Conservation (phyloP, 2,113 vertebrate genomes). For the Siphamia tubifer region DNA sequence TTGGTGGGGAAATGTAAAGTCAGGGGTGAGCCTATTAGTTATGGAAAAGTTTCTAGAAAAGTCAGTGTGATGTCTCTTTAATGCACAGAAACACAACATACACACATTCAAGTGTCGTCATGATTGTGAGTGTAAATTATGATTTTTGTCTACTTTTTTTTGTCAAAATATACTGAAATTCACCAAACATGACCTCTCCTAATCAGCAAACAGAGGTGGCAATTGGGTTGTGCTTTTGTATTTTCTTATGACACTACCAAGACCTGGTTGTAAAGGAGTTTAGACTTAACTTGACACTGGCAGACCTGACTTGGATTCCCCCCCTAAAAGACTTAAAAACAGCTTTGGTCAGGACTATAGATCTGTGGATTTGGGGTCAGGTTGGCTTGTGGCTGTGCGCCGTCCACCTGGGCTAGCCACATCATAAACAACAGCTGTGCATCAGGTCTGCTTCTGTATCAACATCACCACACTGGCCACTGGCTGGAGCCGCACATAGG, state of each 20-base stretch:
- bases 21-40: no score
- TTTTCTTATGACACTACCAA: not conserved
- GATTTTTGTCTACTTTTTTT: no score
- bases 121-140: no score
- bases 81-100: no score
- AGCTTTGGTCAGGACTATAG: slow-evolving; percentile 71
- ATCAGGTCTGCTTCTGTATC: slow-evolving; percentile 64
- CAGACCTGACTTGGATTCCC: slow-evolving; percentile 16
- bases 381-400: slow-evolving; percentile 67
- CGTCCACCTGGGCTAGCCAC: slow-evolving; percentile 76
- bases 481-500: slow-evolving; percentile 59
- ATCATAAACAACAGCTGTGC: slow-evolving; percentile 79
- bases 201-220: no score
- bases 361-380: slow-evolving; percentile 77
- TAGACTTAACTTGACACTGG: not conserved
- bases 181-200: not conserved
- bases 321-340: slow-evolving; percentile 20
- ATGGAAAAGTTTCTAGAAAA: no score
- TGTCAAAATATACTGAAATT: not conserved
- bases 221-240: not conserved
- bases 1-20: no score
- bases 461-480: slow-evolving; percentile 72
- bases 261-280: slow-evolving; percentile 14
- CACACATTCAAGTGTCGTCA: no score
- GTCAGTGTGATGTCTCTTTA: no score